Percentiles rank a stretch among this genome's conserved stretches.
Evolutionary conservation across 2,797 vertebrate genomes (phyloP).

Genomic region (Lerista edwardsae): DNA sequence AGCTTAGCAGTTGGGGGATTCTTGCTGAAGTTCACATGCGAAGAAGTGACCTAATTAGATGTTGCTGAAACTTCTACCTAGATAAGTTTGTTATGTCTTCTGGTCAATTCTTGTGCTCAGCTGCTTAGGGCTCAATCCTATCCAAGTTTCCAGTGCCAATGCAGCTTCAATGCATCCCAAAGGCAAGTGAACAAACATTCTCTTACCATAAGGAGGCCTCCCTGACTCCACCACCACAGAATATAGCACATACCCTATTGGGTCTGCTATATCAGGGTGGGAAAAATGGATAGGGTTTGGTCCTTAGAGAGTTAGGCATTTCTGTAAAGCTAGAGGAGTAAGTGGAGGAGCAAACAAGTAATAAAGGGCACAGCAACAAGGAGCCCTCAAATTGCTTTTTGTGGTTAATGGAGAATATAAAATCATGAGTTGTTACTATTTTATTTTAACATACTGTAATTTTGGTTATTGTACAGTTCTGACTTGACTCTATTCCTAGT

Average conservation of each 20-base stretch:
- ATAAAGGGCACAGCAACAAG: not conserved
- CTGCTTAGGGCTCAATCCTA: too few species aligned
- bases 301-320: conserved; percentile 26
- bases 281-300: too few species aligned
- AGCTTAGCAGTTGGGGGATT: not conserved
- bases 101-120: conserved; percentile 16
- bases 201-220: too few species aligned
- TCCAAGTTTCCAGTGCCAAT: too few species aligned
- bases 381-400: not conserved
- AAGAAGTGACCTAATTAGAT: conserved; percentile 32
- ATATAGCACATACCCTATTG: too few species aligned
- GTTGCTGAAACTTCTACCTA: conserved; percentile 31
- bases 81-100: conserved; percentile 5
- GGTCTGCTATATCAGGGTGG: too few species aligned
- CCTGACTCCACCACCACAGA: too few species aligned
- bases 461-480: not conserved
- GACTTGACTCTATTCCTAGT: too few species aligned
- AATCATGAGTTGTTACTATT: not conserved
- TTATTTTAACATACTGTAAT: too few species aligned
- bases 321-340: conserved; percentile 26
- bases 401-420: not conserved
- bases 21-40: conserved; percentile 25
- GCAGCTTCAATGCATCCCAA: too few species aligned
- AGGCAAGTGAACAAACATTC: too few species aligned
- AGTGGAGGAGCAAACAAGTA: conserved; percentile 17